Conservation (phyloP, 2,113 vertebrate genomes). For the Mustela lutreola region DNA sequence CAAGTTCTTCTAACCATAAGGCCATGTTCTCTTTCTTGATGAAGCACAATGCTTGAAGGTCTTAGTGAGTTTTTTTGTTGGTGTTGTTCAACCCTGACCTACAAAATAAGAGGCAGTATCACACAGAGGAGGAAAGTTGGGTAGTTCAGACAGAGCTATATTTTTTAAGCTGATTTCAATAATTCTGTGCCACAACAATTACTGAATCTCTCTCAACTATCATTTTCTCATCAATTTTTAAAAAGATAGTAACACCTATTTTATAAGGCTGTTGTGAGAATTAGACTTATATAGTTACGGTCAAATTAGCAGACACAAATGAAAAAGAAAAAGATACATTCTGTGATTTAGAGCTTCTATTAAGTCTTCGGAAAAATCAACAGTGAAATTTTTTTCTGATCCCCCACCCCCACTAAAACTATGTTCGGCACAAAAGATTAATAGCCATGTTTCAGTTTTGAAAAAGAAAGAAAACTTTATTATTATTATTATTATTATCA, state of each 20-base stretch:
- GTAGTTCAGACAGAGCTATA: background rate
- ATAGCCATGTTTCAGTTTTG: background rate
- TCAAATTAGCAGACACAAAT: background rate
- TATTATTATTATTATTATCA: background rate
- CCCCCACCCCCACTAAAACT: background rate
- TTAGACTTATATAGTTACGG: background rate
- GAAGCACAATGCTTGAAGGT: background rate
- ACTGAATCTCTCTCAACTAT: background rate
- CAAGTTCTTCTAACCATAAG: background rate
- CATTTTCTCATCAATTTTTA: background rate
- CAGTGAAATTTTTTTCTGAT: background rate
- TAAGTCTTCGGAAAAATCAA: conserved; percentile 37
- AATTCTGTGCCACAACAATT: background rate
- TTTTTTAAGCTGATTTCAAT: background rate
- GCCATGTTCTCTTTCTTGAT: background rate
- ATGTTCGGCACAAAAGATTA: background rate
- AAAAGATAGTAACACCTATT: background rate
- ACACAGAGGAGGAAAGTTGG: background rate
- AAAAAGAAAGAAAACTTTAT: background rate
- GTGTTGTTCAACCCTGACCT: background rate
- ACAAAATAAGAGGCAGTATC: background rate
- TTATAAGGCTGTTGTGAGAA: background rate
- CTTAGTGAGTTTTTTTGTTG: background rate
- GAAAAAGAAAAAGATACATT: background rate
- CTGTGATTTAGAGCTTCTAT: background rate